Conservation (phyloP, 2,888 invertebrate species). For the Epistrophella euchroma region DNA sequence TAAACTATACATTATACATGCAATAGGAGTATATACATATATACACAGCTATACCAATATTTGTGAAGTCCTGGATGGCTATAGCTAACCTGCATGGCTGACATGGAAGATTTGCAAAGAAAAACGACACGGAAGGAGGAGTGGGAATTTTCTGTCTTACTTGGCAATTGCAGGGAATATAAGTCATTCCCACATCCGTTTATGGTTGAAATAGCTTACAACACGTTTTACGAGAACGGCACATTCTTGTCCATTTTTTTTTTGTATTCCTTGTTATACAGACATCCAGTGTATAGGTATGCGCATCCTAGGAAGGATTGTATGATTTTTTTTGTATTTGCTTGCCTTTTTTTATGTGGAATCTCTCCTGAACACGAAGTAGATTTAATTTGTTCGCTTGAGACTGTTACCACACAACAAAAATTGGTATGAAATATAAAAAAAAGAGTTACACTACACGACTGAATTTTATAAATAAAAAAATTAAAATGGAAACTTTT, state of each 20-base stretch:
- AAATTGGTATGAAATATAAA: constrained; percentile 3
- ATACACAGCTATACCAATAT: background rate
- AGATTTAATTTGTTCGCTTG: constrained; percentile 34
- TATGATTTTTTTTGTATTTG: background rate
- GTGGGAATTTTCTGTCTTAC: constrained; percentile 75
- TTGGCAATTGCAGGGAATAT: constrained; percentile 75
- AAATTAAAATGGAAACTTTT: background rate
- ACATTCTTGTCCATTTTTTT: constrained; percentile 49
- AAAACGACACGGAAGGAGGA: constrained; percentile 60
- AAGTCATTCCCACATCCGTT: constrained; percentile 75
- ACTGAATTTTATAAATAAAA: background rate
- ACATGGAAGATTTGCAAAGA: constrained; percentile 22
- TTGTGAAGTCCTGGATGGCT: constrained; percentile 14
- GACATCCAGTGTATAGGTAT: background rate
- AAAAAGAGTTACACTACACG: constrained; percentile 26
- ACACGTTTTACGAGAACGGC: constrained; percentile 73
- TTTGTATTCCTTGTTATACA: background rate
- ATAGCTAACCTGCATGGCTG: constrained; percentile 50
- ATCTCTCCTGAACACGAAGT: constrained; percentile 42
- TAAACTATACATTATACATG: constrained; percentile 28
- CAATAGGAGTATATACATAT: background rate
- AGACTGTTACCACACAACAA: constrained; percentile 30
- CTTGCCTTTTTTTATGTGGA: constrained; percentile 16
- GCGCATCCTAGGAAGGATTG: constrained; percentile 12
- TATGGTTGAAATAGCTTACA: constrained; percentile 75